A percentile compares a stretch with the other conserved stretches of the same genome.
These are phyloP conservation scores for Hucho hucho DNA, from an alignment of 2,113 vertebrate species.

Conservation along the genomic window DNA sequence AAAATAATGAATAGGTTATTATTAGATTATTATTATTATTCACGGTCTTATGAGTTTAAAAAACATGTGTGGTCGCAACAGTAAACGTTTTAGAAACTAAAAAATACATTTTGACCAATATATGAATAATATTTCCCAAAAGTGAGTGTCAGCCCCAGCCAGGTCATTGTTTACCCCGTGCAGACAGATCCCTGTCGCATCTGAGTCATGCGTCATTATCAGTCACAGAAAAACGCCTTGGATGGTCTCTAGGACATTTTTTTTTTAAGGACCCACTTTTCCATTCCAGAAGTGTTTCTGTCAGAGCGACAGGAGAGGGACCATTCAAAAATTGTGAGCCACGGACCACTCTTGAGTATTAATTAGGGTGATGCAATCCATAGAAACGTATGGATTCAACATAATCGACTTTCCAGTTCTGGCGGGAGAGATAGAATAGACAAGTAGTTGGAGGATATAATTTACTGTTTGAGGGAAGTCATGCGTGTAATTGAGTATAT, in stretches of 20 bases:
- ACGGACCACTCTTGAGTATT: constrained; percentile 80
- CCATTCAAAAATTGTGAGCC: constrained; percentile 69
- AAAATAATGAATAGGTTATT: not conserved
- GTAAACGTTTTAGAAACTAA: not conserved
- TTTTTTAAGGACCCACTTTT: constrained; percentile 71
- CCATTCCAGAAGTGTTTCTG: constrained; percentile 86
- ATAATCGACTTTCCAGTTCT: constrained; percentile 80
- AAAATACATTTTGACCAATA: not conserved
- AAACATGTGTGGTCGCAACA: not conserved
- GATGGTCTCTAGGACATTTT: constrained; percentile 73
- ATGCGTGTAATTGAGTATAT: constrained; percentile 84
- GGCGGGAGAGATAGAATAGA: constrained; percentile 76
- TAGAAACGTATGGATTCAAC: constrained; percentile 66
- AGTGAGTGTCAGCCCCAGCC: not conserved
- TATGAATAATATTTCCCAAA: not conserved
- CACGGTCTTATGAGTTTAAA: not conserved
- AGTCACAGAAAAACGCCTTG: constrained; percentile 61
- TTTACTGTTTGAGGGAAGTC: constrained; percentile 77
- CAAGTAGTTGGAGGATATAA: constrained; percentile 79
- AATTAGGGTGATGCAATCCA: constrained; percentile 80
- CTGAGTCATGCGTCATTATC: constrained; percentile 61
- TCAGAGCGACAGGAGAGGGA: constrained; percentile 57
- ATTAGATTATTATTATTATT: not conserved
- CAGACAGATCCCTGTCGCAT: constrained; percentile 34
- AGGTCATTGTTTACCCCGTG: too few relatives aligned